Evolutionary conservation across 2,113 vertebrate genomes (phyloP), one percentile per base, ranked within the genome.

Genomic region (Rhipidura dahli): DNA sequence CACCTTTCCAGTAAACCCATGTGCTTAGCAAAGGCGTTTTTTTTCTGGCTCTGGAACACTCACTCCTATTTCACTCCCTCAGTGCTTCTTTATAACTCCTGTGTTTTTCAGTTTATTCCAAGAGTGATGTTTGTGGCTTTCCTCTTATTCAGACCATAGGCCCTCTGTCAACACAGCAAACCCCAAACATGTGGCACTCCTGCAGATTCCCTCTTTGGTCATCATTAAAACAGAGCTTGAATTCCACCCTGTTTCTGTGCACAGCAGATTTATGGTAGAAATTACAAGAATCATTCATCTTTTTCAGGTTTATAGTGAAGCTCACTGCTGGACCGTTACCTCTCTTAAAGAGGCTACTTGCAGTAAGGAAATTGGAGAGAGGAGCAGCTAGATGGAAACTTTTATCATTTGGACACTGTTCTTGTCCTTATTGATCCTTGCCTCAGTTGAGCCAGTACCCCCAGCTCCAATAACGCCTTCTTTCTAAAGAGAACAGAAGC

Each of bases 211-310:
- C 68, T 83, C 66, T 73, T 65, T 0, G 16, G 60, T 51, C 83
- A 69, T 87, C 85, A 56, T 59, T 91, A 92, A 83, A 85, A 50
- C 37, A 39, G 68, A 65, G 31, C 35, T 71, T 69, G 77, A 89
- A 85, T 93, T 84, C 39, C 59, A 53, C 56, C 33, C 39, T 35
- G 40, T 53, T 76, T 59, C 79, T 72, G 50, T 39, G 83, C 35
- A 9, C 81, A 64, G 69, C 86, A 88, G 91, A 93, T 97, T 96
- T 94, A 94, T 79, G 75, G 70, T 2, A 65, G 75, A 83, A 93
- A 89, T 97, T 87, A 96, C 91, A 78, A 63, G 89, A 93, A 90
- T 92, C 95, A 95, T 94, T 91, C 92, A 79, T 96, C 89, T 94
- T 94, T 87, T 75, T 59, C 63, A 85, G 39, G 79, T 87, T 95